These are phyloP conservation scores for Callyntrura guangdongensis DNA, from an alignment of 2,888 invertebrate genomes.

Conservation along the genomic window DNA sequence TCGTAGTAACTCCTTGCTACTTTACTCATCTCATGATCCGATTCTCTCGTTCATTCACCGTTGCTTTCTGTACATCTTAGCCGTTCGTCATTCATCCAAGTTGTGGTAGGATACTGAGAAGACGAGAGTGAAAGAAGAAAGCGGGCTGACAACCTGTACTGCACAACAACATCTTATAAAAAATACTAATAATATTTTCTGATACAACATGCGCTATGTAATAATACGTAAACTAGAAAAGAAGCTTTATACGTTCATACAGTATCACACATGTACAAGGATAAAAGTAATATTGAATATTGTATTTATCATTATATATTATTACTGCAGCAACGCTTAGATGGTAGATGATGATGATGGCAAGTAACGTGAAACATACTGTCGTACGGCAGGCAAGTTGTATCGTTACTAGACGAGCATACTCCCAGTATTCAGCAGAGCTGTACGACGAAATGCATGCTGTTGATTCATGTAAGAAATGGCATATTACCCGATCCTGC, in stretches of 20 bases:
- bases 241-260: background rate
- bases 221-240: background rate
- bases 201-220: background rate
- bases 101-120: background rate
- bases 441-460: conserved; percentile 37
- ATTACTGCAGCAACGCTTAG: conserved; percentile 8
- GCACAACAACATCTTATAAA: conserved; percentile 30
- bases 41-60: conserved; percentile 45
- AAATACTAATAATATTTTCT: background rate
- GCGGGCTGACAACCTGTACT: background rate
- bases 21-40: background rate
- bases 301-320: conserved; percentile 3
- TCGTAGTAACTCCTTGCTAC: background rate
- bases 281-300: conserved; percentile 1
- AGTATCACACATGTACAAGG: conserved; percentile 18
- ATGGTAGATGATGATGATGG: background rate
- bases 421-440: background rate
- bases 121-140: conserved; percentile 39
- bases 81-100: background rate
- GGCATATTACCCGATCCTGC: conserved; percentile 82
- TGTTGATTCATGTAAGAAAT: conserved; percentile 80
- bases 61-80: conserved; percentile 38
- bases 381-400: background rate
- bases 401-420: conserved; percentile 3
- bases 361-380: background rate